A percentile compares a stretch with the other conserved stretches of the same genome.
These are phyloP conservation scores for Anomalospiza imberbis DNA, from an alignment of 2,797 vertebrate species.

Conservation along the genomic window DNA sequence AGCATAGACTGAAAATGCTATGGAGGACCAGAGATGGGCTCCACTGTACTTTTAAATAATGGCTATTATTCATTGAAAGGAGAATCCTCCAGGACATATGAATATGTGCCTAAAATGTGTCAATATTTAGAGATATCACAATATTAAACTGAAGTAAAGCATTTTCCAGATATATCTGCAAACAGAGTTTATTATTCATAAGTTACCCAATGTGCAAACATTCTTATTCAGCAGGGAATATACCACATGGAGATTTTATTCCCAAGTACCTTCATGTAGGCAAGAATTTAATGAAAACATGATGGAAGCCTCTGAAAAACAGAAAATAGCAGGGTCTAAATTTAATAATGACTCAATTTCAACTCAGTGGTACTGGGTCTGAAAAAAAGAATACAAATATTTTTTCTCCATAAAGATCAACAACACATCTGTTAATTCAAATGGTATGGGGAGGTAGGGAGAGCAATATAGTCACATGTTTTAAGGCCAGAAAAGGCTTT, in stretches of 20 bases:
- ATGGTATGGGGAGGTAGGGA: rapidly evolving
- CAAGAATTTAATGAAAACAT: not conserved
- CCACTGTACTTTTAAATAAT: not conserved
- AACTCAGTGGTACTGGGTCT: not conserved
- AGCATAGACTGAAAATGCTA: not conserved
- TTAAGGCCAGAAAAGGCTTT: not conserved
- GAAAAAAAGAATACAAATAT: not conserved
- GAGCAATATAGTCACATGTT: not conserved
- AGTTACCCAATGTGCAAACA: not conserved
- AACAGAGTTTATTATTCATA: not conserved
- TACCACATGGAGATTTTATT: rapidly evolving
- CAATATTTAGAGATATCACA: not conserved
- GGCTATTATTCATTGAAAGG: not conserved
- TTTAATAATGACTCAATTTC: not conserved
- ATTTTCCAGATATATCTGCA: not conserved
- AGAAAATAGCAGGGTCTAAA: not conserved
- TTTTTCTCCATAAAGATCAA: not conserved
- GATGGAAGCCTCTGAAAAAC: not conserved
- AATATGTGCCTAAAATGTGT: not conserved
- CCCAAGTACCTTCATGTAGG: not conserved
- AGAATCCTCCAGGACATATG: not conserved
- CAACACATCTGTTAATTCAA: not conserved
- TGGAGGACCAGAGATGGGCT: not conserved
- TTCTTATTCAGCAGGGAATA: not conserved
- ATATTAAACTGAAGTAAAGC: not conserved